phyloP scores from a whole-genome alignment of 2,797 vertebrate genomes.

The Gymnoscopelus braueri region DNA sequence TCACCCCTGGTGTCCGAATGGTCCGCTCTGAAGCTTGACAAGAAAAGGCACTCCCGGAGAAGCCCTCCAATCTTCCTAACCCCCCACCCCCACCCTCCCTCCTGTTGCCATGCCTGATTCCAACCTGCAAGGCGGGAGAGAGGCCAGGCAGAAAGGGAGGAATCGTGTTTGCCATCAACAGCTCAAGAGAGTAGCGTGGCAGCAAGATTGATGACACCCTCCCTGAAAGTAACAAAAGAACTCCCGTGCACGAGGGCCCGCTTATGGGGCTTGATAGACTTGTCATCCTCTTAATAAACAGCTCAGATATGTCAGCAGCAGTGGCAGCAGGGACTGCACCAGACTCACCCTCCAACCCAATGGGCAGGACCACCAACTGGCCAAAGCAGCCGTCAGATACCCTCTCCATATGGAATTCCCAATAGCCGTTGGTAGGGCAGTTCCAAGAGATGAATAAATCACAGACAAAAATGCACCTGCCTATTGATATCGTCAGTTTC shows the following conservation, averaged over 20 bases:
- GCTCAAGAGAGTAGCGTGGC: slow-evolving; percentile 89
- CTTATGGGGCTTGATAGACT: slow-evolving; percentile 93
- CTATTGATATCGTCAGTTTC: slow-evolving; percentile 20
- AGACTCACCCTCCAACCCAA: slow-evolving; percentile 70
- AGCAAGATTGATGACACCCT: slow-evolving; percentile 93
- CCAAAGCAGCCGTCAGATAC: slow-evolving; percentile 37
- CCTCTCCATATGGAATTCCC: slow-evolving; percentile 41
- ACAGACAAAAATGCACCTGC: slow-evolving; percentile 39
- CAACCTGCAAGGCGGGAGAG: slow-evolving; percentile 75
- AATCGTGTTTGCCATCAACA: slow-evolving; percentile 85
- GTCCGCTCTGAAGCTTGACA: slow-evolving; percentile 77
- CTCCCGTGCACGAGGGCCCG: slow-evolving; percentile 88
- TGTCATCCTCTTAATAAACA: slow-evolving; percentile 96
- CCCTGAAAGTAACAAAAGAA: slow-evolving; percentile 87
- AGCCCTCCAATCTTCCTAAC: slow-evolving; percentile 77
- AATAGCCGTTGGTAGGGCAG: slow-evolving; percentile 36
- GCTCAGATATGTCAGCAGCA: slow-evolving; percentile 84
- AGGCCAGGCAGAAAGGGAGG: slow-evolving; percentile 76
- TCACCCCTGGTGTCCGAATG: slow-evolving; percentile 76
- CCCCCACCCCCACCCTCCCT: slow-evolving; percentile 17
- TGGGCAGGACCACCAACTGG: slow-evolving; percentile 74
- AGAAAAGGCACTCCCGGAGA: slow-evolving; percentile 77
- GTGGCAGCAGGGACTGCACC: slow-evolving; percentile 75
- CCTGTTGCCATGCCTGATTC: slow-evolving; percentile 69
- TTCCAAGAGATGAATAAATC: slow-evolving; percentile 51